Conservation (phyloP, 2,797 vertebrate species). For the Phoebastria nigripes region DNA sequence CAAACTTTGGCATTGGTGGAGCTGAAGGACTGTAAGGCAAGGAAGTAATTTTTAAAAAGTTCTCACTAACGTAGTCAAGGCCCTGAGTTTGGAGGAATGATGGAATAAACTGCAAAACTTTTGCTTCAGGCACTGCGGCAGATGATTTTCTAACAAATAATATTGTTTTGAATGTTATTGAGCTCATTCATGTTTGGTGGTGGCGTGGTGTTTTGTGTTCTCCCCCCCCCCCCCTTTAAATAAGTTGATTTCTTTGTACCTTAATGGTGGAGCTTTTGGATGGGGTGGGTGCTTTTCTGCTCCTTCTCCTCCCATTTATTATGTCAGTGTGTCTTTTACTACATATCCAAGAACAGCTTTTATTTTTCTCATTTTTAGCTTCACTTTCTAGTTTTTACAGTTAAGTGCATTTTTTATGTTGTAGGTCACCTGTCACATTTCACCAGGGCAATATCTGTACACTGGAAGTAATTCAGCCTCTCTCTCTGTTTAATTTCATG, state of each 20-base stretch:
- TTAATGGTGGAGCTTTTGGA: background rate
- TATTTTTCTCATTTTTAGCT: constrained; percentile 33
- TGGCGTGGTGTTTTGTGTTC: background rate
- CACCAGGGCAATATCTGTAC: background rate
- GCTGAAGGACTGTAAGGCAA: background rate
- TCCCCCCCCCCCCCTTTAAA: too few relatives aligned
- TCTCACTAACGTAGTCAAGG: background rate
- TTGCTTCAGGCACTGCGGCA: background rate
- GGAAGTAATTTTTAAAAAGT: background rate
- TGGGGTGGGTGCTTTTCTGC: background rate
- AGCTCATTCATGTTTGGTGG: background rate
- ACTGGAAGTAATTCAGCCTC: constrained; percentile 37
- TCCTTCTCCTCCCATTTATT: background rate
- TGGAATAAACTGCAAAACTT: background rate
- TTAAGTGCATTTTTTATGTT: constrained; percentile 53
- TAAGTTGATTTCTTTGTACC: background rate
- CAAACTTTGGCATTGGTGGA: background rate
- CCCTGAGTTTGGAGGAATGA: background rate
- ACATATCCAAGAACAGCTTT: background rate
- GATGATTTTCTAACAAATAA: background rate
- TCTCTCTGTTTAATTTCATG: constrained; percentile 47
- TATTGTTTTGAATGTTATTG: background rate
- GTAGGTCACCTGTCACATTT: constrained; percentile 52
- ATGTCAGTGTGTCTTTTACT: constrained; percentile 2
- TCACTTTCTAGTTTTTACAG: constrained; percentile 41